Evolutionary conservation across 92 coral and sea anemone species (phyloP).

Genomic region (Parazoanthus darwini): DNA sequence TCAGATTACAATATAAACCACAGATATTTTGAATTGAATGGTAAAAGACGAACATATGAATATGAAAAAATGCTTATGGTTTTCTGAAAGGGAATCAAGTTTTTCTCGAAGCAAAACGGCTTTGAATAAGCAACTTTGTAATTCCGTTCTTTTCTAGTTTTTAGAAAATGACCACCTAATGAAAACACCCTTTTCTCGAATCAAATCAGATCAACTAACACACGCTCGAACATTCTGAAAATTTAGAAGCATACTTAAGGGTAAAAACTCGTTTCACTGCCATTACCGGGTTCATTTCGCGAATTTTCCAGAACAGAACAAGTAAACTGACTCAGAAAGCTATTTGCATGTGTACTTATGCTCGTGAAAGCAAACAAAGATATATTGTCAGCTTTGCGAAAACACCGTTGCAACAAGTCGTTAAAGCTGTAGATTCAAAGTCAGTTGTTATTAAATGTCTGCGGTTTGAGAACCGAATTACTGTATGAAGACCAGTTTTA

Average conservation of each 20-base stretch:
- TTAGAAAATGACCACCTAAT: neutral
- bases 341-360: neutral
- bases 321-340: neutral
- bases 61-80: neutral
- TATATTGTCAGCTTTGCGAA: neutral
- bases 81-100: neutral
- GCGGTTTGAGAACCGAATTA: neutral
- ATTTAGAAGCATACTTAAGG: too few relatives aligned
- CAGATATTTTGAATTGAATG: slow-evolving; percentile 1
- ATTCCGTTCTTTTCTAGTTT: neutral
- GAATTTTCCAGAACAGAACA: too few relatives aligned
- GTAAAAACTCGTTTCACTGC: too few relatives aligned
- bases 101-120: neutral
- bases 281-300: too few relatives aligned
- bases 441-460: neutral
- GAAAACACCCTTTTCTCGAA: neutral
- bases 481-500: neutral
- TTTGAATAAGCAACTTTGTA: neutral
- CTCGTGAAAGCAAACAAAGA: neutral
- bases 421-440: neutral
- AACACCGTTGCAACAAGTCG: neutral
- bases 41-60: neutral
- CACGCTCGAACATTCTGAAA: too few relatives aligned
- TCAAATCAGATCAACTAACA: too few relatives aligned
- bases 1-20: neutral